Conservation (phyloP, 2,888 invertebrate species). For the Parascotia fuliginaria region DNA sequence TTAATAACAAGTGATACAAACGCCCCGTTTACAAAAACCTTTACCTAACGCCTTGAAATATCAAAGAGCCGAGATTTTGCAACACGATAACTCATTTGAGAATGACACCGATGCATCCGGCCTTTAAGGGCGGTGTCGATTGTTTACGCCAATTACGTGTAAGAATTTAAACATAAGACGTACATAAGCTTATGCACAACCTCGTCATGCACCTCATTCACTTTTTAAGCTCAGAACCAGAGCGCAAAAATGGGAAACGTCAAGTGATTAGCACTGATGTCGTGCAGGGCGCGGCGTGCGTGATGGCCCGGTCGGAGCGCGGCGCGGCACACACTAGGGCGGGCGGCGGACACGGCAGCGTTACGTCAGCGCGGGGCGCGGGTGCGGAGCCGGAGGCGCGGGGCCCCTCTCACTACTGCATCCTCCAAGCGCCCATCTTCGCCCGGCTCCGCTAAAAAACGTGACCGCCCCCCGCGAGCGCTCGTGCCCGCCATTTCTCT, state of each 20-base stretch:
- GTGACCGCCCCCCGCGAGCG: constrained; percentile 65
- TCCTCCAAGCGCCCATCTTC: constrained; percentile 77
- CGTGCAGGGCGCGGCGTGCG: constrained; percentile 72
- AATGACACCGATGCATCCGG: constrained; percentile 78
- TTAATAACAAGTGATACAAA: constrained; percentile 12
- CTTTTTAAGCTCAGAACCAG: constrained; percentile 69
- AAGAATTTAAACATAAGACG: constrained; percentile 42
- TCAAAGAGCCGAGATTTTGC: constrained; percentile 63
- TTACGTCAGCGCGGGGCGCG: constrained; percentile 80
- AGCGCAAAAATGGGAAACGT: constrained; percentile 75
- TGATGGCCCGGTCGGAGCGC: constrained; percentile 75
- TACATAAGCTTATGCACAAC: constrained; percentile 62
- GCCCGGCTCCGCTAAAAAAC: constrained; percentile 73
- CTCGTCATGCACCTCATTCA: constrained; percentile 74
- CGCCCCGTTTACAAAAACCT: constrained; percentile 21
- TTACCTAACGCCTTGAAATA: constrained; percentile 40
- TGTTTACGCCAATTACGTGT: constrained; percentile 45
- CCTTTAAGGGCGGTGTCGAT: constrained; percentile 69
- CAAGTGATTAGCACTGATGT: constrained; percentile 79
- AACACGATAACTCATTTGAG: constrained; percentile 71
- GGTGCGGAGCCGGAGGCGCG: constrained; percentile 31
- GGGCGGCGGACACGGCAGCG: constrained; percentile 79
- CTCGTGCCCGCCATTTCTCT: constrained; percentile 41
- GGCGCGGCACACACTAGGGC: constrained; percentile 84
- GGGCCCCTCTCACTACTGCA: constrained; percentile 79